Base-by-base conservation (phyloP, 2,113 vertebrate genomes). In the Corythaixoides concolor region DNA sequence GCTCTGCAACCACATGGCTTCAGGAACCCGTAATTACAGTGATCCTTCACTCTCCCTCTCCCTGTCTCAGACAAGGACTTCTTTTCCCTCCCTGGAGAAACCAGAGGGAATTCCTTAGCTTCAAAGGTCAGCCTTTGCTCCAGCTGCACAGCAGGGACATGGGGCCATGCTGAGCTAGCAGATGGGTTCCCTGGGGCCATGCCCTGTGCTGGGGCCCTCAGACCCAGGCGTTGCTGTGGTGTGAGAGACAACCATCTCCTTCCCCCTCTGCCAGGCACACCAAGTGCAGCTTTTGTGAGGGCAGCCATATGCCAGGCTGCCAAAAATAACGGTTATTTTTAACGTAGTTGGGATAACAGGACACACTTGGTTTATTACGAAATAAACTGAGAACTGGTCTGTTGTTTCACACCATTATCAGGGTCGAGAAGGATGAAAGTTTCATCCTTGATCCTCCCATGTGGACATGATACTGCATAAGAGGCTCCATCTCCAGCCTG, bases 251-350 rank as follows among this genome's bases (percentile, higher is more conserved):
- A 26, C 37, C 37, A 21, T 26, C 67, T 12, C 8, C 20, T 5
- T 2, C 26, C 6, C 41, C 16, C 58, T 13, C 53, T 20, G 56
- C 81, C 56, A 27, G 55, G 78, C 64, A 9, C 2, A 0, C 49
- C 0, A 15, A 64, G 56, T 1, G 32, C 1, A 2, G 17, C 7
- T 5, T 66, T 89, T 7, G 2, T 21, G 13, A 0, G 0, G 53
- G 35, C 66, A 63, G 77, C 81, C 59, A 4, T 76, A 23, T 82
- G 92, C 74, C 30, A 22, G 76, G 33, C 86, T 89, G 79, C 67
- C 93, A 92, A 27, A 76, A 96, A 69, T 8, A 70, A 32, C 1
- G 0, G 64, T 58, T 84, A 11, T 80, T 92, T 96, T 78, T 63
- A 13, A 88, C 88, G 58, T 37, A 63, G 73, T 28, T 67, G 83